A percentile compares a stretch with the other conserved stretches of the same genome.
Evolutionary conservation across 2,888 invertebrate genomes (phyloP).

Genomic region (Diachrysia chrysitis): DNA sequence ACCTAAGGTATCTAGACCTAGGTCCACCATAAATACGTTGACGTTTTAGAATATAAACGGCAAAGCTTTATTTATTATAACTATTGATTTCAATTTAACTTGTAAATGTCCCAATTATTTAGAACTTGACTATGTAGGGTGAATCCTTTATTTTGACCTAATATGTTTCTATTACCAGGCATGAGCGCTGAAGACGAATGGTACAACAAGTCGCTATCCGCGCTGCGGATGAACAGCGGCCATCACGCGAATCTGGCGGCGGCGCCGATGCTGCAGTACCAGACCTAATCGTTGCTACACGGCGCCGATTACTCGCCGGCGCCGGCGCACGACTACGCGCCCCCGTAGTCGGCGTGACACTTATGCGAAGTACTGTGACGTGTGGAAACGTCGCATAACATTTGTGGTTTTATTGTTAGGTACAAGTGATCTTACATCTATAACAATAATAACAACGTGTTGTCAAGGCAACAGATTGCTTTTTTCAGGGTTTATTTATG

Average conservation of each 20-base stretch:
- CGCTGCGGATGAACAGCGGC: constrained; percentile 98
- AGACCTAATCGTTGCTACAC: constrained; percentile 95
- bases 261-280: constrained; percentile 99
- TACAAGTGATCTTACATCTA: constrained; percentile 20
- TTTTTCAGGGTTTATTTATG: background rate
- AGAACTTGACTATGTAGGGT: background rate
- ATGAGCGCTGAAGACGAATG: constrained; percentile 98
- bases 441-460: background rate
- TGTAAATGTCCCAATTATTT: background rate
- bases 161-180: constrained; percentile 87
- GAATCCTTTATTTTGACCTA: background rate
- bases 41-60: no score
- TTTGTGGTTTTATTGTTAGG: constrained; percentile 31
- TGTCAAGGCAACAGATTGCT: background rate
- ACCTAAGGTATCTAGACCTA: no score
- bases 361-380: constrained; percentile 37
- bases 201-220: constrained; percentile 99
- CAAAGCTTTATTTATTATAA: no score
- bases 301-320: constrained; percentile 87
- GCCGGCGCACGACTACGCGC: constrained; percentile 86
- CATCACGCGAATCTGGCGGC: constrained; percentile 98
- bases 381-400: constrained; percentile 48
- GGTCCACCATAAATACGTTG: no score
- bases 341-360: constrained; percentile 72
- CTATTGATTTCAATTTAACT: no score